A percentile compares a stretch with the other conserved stretches of the same genome.
Evolutionary conservation across 2,797 vertebrate genomes (phyloP).

Genomic region (Labroides dimidiatus): DNA sequence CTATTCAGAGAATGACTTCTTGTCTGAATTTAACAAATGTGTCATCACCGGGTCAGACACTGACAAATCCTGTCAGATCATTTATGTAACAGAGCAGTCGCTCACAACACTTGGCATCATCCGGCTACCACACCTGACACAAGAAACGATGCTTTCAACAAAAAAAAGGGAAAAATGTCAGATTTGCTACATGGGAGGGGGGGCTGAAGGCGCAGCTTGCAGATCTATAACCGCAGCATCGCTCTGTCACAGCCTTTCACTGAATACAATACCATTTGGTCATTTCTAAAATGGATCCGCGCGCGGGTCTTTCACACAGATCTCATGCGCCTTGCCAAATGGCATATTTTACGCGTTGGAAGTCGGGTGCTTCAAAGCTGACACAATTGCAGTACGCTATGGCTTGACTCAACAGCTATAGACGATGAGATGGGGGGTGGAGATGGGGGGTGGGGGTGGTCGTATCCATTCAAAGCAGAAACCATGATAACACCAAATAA

Average conservation of each 20-base stretch:
- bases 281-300: conserved; percentile 74
- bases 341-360: conserved; percentile 70
- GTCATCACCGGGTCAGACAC: conserved; percentile 71
- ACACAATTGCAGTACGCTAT: conserved; percentile 56
- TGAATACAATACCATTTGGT: conserved; percentile 68
- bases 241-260: conserved; percentile 68
- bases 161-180: conserved; percentile 60
- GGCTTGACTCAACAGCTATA: conserved; percentile 65
- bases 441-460: conserved; percentile 63
- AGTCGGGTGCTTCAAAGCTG: conserved; percentile 62
- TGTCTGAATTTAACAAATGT: conserved; percentile 68
- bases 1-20: conserved; percentile 60
- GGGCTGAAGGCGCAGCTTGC: conserved; percentile 72
- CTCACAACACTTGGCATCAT: conserved; percentile 56
- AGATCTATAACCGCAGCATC: conserved; percentile 79
- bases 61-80: conserved; percentile 74
- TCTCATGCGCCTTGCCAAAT: conserved; percentile 64
- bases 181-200: conserved; percentile 63
- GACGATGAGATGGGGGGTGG: conserved; percentile 66
- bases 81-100: conserved; percentile 71
- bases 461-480: conserved; percentile 64
- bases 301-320: conserved; percentile 20
- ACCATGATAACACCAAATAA: conserved; percentile 61
- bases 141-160: conserved; percentile 53
- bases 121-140: conserved; percentile 69